These are phyloP conservation scores for Drosophila suzukii DNA, from an alignment of 1,140 invertebrate genomes.

Conservation along the genomic window DNA sequence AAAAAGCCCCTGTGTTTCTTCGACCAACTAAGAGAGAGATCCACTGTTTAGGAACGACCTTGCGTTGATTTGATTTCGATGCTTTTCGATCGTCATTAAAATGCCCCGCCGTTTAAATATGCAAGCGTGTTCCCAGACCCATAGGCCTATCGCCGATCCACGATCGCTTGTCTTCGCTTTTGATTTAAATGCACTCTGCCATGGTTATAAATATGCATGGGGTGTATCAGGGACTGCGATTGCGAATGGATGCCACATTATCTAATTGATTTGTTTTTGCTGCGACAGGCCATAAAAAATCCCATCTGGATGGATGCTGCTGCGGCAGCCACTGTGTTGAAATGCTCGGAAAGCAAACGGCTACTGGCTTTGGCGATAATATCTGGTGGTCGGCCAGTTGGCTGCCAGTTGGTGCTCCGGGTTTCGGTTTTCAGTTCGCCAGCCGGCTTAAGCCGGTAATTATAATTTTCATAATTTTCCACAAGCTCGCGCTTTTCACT, in stretches of 20 bases:
- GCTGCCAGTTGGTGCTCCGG: slow-evolving; percentile 11
- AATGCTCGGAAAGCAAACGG: slow-evolving; percentile 52
- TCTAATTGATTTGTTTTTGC: slow-evolving; percentile 67
- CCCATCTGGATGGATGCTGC: slow-evolving; percentile 9
- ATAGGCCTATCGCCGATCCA: slow-evolving; percentile 57
- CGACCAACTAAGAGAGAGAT: not conserved
- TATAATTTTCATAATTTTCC: slow-evolving; percentile 77
- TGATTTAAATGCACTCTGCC: slow-evolving; percentile 76
- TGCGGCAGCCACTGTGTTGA: slow-evolving; percentile 60
- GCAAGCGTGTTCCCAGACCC: slow-evolving; percentile 34
- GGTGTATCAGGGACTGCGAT: slow-evolving; percentile 18
- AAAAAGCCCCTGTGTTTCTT: not conserved
- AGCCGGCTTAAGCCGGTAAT: slow-evolving; percentile 60
- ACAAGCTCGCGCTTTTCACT: slow-evolving; percentile 49
- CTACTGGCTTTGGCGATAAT: slow-evolving; percentile 60
- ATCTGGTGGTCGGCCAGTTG: slow-evolving; percentile 16
- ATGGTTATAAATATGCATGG: slow-evolving; percentile 79
- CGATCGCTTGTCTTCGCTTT: slow-evolving; percentile 52
- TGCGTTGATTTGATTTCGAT: slow-evolving; percentile 69
- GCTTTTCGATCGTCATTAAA: slow-evolving; percentile 67
- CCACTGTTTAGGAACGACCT: slow-evolving; percentile 48
- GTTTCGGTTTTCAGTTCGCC: not conserved
- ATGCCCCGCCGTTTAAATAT: slow-evolving; percentile 60
- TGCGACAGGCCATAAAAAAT: slow-evolving; percentile 61
- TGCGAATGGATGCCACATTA: slow-evolving; percentile 55